Conservation (phyloP, 2,113 vertebrate species). For the Gasterosteus nipponicus region DNA sequence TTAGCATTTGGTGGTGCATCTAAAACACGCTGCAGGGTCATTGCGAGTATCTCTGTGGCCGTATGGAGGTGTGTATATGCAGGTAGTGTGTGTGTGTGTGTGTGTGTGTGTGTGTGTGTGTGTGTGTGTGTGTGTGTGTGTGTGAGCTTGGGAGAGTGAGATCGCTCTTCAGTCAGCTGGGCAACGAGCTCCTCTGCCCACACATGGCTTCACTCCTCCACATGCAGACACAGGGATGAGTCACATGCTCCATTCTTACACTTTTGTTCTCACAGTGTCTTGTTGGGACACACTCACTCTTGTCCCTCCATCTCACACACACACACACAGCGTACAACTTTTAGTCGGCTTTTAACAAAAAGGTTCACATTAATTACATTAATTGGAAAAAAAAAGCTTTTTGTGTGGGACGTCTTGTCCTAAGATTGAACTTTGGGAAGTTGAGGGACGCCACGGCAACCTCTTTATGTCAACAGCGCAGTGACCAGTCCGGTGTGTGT, state of each 20-base stretch:
- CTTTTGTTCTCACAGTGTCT: conserved; percentile 77
- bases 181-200: conserved; percentile 72
- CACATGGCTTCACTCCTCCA: conserved; percentile 76
- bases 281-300: conserved; percentile 70
- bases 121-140: conserved; percentile 1
- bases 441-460: conserved; percentile 56
- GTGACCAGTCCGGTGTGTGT: conserved; percentile 51
- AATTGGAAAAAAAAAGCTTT: not conserved
- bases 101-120: conserved; percentile 35
- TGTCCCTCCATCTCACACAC: conserved; percentile 48
- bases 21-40: not conserved
- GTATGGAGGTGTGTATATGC: conserved; percentile 27
- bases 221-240: conserved; percentile 79
- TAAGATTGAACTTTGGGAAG: conserved; percentile 57
- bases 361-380: not conserved
- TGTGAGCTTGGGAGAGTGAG: conserved; percentile 61
- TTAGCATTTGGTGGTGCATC: not conserved
- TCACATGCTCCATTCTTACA: conserved; percentile 81
- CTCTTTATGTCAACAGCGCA: conserved; percentile 70
- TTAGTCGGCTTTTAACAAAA: conserved; percentile 9
- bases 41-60: not conserved
- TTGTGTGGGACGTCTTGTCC: conserved; percentile 14
- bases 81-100: conserved; percentile 18
- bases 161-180: conserved; percentile 73
- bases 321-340: conserved; percentile 15